Evolutionary conservation across 1,140 invertebrate genomes (phyloP), one percentile per base, ranked within the genome.

Genomic region (Lineus longissimus): DNA sequence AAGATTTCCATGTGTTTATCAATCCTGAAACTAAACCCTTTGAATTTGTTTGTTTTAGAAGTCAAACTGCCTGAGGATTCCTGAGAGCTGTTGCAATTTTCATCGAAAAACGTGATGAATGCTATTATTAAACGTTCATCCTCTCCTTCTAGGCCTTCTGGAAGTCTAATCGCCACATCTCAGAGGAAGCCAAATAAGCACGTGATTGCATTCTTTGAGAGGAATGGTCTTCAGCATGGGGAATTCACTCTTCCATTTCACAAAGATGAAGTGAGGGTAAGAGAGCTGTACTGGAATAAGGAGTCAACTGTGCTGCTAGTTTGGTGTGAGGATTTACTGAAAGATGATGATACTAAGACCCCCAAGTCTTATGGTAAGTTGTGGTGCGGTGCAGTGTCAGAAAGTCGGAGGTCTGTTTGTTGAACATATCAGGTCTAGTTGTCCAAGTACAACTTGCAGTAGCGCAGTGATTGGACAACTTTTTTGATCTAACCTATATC

Each of bases 181-280:
- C 89, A 91, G 70, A 82, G 81, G 65, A 61, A 54, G 51, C 70
- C 73, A 33, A 76, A 79, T 60, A 75, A 90, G 74, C 88, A 90
- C 73, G 83, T 88, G n/a, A 83, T 95, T 33, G 83, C 88, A 11
- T 88, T 95, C 66, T 94, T 94, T 83, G 94, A 97, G 73, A 94
- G 92, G 75, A 97, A 97, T 86, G 94, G 94, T 4, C 80, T 96
- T 15, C 87, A 88, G 69, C 92, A 95, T 83, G 88, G 90, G 47
- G 90, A 93, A 70, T 91, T 95, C 73, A 75, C 78, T 7, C 76
- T 96, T 58, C 87, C 89, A 0, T 87, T 88, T 70, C 79, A 84
- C 70, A 58, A 82, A 25, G 73, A 81, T 22, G 82, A 86, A 68
- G 66, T 84, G 9, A 77, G 78, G 62, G 84, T 86, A 70, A 81